Evolutionary conservation across 2,797 vertebrate genomes (phyloP).

Genomic region (Myioborus melanocephalus): DNA sequence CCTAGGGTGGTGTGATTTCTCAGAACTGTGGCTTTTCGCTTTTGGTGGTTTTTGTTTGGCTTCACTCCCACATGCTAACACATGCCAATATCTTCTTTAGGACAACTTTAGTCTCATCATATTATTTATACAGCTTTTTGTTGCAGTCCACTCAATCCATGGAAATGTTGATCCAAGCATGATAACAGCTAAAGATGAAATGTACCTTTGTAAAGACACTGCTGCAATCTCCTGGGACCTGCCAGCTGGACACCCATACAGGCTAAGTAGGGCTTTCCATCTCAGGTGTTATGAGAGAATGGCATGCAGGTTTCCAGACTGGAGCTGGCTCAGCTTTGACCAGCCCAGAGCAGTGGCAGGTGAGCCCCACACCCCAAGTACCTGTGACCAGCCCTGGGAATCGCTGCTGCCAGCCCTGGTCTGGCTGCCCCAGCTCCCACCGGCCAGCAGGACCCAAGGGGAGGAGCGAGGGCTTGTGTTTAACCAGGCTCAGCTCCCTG

Average conservation of each 20-base stretch:
- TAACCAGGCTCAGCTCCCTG: background rate
- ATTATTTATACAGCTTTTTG: background rate
- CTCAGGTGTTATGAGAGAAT: fast-evolving
- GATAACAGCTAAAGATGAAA: background rate
- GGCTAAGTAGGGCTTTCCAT: background rate
- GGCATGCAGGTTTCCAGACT: background rate
- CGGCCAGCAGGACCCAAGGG: fast-evolving
- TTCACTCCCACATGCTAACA: background rate
- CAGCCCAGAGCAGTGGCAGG: background rate
- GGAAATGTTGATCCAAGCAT: background rate
- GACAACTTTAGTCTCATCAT: background rate
- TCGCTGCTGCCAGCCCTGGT: fast-evolving
- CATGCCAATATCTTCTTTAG: background rate
- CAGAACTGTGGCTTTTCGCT: background rate
- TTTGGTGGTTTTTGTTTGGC: background rate
- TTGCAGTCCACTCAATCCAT: background rate
- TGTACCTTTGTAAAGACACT: background rate
- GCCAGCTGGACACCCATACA: background rate
- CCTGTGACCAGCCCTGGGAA: fast-evolving
- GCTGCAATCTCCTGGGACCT: background rate
- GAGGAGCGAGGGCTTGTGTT: background rate
- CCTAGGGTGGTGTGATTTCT: background rate
- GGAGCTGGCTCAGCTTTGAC: background rate
- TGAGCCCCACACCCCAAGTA: fast-evolving
- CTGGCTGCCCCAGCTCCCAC: background rate